These are phyloP conservation scores for Leucoraja ocellata DNA, from an alignment of 2,797 vertebrate species.

Conservation along the genomic window DNA sequence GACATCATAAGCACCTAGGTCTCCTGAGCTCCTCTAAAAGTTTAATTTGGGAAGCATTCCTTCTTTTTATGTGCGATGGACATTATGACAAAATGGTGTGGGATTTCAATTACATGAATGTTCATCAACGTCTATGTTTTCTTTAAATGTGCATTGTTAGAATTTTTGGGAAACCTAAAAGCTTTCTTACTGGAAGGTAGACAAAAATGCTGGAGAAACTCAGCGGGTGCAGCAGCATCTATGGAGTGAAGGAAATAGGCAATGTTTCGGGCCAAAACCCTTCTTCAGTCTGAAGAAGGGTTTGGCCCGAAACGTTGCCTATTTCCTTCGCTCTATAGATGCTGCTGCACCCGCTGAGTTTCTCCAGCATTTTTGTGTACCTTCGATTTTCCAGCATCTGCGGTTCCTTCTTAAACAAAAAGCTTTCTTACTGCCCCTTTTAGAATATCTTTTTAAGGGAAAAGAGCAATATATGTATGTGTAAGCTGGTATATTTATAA, in stretches of 20 bases:
- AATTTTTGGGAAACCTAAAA: background rate
- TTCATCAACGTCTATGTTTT: background rate
- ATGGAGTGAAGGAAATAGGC: no score
- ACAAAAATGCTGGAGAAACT: no score
- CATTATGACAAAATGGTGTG: background rate
- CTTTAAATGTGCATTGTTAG: background rate
- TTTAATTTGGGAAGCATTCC: background rate
- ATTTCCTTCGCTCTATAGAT: no score
- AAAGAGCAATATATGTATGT: background rate
- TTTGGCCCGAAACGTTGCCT: no score
- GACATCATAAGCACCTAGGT: background rate
- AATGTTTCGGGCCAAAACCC: no score
- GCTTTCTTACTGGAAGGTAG: background rate
- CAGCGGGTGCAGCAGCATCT: no score
- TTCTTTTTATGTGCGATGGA: background rate
- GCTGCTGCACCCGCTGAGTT: no score
- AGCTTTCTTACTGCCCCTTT: background rate
- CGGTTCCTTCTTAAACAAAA: no score
- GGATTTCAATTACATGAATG: background rate
- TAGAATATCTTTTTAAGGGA: background rate
- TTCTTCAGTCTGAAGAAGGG: no score
- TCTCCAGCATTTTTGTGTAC: no score
- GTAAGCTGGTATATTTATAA: background rate
- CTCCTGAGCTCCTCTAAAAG: background rate
- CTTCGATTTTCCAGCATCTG: no score